Percentiles rank a stretch among this genome's conserved stretches.
phyloP scores from a whole-genome alignment of 2,797 vertebrate species.

The Pseudomugil tenellus region DNA sequence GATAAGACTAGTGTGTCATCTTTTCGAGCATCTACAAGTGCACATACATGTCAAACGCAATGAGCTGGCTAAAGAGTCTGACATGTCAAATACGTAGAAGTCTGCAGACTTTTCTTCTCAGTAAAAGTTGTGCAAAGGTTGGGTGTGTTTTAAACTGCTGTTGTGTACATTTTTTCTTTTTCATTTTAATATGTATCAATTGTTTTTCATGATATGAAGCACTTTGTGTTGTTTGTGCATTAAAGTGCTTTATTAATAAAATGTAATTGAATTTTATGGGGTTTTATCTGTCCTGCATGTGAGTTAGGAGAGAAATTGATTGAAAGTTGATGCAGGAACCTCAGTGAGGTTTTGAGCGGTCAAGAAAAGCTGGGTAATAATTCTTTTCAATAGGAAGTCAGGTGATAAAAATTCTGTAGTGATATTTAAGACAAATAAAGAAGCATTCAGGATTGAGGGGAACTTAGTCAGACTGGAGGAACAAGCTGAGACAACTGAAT shows the following conservation, averaged over 20 bases:
- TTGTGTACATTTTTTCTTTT: too few species aligned
- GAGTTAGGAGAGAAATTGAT: not conserved
- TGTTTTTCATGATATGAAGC: too few species aligned
- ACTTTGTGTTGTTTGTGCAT: too few species aligned
- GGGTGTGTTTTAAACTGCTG: too few species aligned
- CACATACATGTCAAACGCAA: not conserved
- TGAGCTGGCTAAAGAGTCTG: too few species aligned
- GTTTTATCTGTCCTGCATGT: not conserved
- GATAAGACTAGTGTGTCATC: not conserved
- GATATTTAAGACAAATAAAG: too few species aligned
- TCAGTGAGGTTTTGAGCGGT: too few species aligned
- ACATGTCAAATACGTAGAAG: not conserved
- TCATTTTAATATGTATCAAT: too few species aligned
- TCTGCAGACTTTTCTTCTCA: not conserved
- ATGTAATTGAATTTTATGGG: not conserved
- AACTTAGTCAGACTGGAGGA: slow-evolving; percentile 21
- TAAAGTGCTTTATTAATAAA: too few species aligned
- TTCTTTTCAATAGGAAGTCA: not conserved
- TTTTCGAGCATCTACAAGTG: not conserved
- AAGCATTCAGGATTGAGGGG: slow-evolving; percentile 10
- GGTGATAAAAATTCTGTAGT: not conserved
- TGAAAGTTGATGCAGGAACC: not conserved
- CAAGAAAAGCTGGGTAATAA: too few species aligned
- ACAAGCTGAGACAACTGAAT: slow-evolving; percentile 14
- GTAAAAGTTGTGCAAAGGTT: too few species aligned